Conservation (phyloP, 2,113 vertebrate genomes). For the Bufo bufo region DNA sequence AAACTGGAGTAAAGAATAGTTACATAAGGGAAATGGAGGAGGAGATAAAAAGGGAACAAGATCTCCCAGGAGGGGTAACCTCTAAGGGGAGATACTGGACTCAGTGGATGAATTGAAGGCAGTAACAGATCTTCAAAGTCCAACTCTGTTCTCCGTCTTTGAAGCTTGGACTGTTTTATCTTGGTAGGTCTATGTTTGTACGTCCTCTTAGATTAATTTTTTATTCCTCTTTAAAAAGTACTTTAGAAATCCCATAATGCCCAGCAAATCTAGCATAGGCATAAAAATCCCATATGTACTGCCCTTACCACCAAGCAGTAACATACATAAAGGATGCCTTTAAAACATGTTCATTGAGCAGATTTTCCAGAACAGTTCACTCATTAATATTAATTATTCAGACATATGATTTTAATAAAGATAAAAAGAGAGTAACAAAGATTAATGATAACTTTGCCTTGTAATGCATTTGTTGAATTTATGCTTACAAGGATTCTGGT, state of each 20-base stretch:
- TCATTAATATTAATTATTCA: background rate
- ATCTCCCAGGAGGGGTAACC: slow-evolving; percentile 31
- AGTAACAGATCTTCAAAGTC: slow-evolving; percentile 49
- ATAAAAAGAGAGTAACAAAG: background rate
- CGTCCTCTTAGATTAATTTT: background rate
- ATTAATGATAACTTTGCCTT: too few relatives aligned
- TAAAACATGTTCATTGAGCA: too few relatives aligned
- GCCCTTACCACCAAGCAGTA: background rate
- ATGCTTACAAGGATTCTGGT: background rate
- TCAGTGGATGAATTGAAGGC: slow-evolving; percentile 43
- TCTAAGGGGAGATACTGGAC: slow-evolving; percentile 46
- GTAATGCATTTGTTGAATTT: background rate
- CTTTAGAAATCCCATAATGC: slow-evolving; percentile 23
- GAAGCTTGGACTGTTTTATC: slow-evolving; percentile 37
- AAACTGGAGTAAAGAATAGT: slow-evolving; percentile 23
- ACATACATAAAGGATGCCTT: background rate
- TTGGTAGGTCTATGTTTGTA: slow-evolving; percentile 47
- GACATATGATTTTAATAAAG: background rate
- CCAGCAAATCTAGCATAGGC: background rate
- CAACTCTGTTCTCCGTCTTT: slow-evolving; percentile 30
- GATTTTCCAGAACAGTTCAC: background rate
- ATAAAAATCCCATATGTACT: background rate
- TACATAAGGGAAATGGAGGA: slow-evolving; percentile 18
- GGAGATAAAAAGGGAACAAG: slow-evolving; percentile 26
- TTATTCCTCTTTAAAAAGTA: slow-evolving; percentile 12